These are phyloP conservation scores for Misgurnus anguillicaudatus DNA, from an alignment of 2,113 vertebrate species.

Conservation along the genomic window DNA sequence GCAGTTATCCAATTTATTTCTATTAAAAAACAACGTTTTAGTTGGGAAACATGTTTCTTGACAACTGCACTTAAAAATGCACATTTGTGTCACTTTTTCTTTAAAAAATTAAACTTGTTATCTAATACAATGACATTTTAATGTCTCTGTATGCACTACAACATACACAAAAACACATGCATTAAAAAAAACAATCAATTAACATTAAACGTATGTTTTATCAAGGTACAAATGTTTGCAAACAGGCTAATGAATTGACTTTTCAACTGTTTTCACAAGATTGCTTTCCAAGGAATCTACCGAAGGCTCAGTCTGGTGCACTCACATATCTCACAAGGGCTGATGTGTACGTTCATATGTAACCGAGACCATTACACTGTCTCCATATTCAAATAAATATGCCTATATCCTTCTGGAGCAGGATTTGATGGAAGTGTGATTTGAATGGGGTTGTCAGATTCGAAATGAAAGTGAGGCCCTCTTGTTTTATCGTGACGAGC, in stretches of 20 bases:
- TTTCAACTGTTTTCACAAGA: background rate
- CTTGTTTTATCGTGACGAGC: constrained; percentile 19
- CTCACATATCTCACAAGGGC: background rate
- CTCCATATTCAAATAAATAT: constrained; percentile 30
- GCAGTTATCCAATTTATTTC: too few relatives aligned
- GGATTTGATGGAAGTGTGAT: constrained; percentile 47
- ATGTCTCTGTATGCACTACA: too few relatives aligned
- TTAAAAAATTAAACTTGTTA: too few relatives aligned
- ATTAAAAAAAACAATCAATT: too few relatives aligned
- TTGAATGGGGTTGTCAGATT: constrained; percentile 48
- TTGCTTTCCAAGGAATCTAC: background rate
- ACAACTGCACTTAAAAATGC: too few relatives aligned
- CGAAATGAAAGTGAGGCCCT: constrained; percentile 45
- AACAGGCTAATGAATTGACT: background rate
- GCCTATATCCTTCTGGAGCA: constrained; percentile 11
- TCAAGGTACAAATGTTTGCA: background rate
- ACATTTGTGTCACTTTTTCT: too few relatives aligned
- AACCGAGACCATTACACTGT: constrained; percentile 29
- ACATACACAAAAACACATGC: too few relatives aligned
- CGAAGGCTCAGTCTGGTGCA: background rate
- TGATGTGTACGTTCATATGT: constrained; percentile 10
- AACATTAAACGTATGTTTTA: too few relatives aligned
- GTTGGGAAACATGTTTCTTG: too few relatives aligned
- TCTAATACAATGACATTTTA: too few relatives aligned
- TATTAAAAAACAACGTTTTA: too few relatives aligned